A percentile compares a stretch with the other conserved stretches of the same genome.
Evolutionary conservation across 2,797 vertebrate genomes (phyloP).

Genomic region (Enteromius trimaculatus): DNA sequence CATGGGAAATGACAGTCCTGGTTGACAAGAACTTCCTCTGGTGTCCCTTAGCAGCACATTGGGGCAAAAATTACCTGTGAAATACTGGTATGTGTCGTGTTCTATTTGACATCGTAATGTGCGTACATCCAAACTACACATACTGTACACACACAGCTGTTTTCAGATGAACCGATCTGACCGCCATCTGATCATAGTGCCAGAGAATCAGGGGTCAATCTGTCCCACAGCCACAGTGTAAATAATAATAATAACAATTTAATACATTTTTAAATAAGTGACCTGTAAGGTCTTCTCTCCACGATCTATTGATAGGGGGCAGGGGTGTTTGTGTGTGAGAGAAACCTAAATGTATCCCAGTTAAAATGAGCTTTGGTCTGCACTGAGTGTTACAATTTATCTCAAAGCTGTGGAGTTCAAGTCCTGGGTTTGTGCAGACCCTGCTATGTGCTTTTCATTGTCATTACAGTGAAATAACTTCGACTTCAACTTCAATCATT

Average conservation of each 20-base stretch:
- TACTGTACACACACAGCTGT: background rate
- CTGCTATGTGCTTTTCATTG: too few relatives aligned
- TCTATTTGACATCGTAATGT: background rate
- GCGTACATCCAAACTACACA: background rate
- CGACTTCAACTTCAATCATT: too few relatives aligned
- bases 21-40: background rate
- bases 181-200: background rate
- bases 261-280: background rate
- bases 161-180: background rate
- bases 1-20: background rate
- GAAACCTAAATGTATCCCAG: background rate
- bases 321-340: background rate
- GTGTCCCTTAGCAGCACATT: background rate
- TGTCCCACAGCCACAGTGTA: background rate
- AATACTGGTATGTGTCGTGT: too few relatives aligned
- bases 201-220: background rate
- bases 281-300: background rate
- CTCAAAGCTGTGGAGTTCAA: too few relatives aligned
- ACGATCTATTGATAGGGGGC: background rate
- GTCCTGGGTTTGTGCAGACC: too few relatives aligned
- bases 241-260: background rate
- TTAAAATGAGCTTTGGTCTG: too few relatives aligned
- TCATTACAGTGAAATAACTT: too few relatives aligned
- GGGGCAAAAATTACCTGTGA: background rate
- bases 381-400: too few relatives aligned